Percentiles rank a stretch among this genome's conserved stretches.
These are phyloP conservation scores for Lasaia peninsularis DNA, from an alignment of 1,140 invertebrate genomes.

Conservation along the genomic window DNA sequence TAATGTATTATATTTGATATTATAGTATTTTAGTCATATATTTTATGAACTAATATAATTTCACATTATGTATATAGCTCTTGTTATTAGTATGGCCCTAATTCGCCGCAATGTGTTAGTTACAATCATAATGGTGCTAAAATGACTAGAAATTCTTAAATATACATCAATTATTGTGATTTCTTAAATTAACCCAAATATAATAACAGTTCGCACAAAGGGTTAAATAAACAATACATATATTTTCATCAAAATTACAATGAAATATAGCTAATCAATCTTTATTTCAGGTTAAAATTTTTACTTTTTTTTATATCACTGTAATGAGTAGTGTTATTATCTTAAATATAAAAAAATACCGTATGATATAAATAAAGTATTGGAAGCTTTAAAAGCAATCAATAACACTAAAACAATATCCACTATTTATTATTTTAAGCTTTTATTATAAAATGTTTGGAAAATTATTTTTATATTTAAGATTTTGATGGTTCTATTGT, in stretches of 20 bases:
- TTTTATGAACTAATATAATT: neutral
- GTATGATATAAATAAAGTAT: neutral
- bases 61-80: neutral
- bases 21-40: neutral
- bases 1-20: conserved; percentile 2
- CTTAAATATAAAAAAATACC: neutral
- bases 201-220: neutral
- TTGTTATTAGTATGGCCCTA: neutral
- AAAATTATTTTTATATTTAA: neutral
- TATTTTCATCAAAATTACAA: too few species aligned
- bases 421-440: conserved; percentile 4
- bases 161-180: neutral
- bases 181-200: neutral
- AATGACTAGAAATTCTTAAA: neutral
- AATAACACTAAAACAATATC: neutral
- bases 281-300: too few species aligned
- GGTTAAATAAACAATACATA: neutral
- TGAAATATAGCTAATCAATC: too few species aligned
- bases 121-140: neutral
- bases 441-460: neutral
- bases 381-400: neutral
- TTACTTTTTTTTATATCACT: too few species aligned
- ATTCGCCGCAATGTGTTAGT: neutral
- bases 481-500: neutral
- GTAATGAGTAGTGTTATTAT: neutral